Evolutionary conservation across 2,113 vertebrate species (phyloP).

Genomic region (Plotosus lineatus): DNA sequence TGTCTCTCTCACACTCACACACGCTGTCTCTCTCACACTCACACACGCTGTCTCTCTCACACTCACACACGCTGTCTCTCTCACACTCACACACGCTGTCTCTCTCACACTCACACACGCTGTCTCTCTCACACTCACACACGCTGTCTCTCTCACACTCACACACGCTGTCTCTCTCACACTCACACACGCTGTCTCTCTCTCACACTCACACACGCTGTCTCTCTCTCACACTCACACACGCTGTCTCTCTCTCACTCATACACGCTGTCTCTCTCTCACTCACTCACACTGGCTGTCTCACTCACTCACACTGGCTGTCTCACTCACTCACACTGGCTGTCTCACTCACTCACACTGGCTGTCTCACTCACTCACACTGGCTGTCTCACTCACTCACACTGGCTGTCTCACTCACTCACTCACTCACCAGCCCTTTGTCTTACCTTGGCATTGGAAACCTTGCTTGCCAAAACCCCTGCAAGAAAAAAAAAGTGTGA

Average conservation of each 20-base stretch:
- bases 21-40: too few species aligned
- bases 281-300: neutral
- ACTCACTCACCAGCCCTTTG: neutral
- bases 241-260: neutral
- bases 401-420: neutral
- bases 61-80: too few species aligned
- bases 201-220: neutral
- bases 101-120: neutral
- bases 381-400: neutral
- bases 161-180: neutral
- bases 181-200: too few species aligned
- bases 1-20: too few species aligned
- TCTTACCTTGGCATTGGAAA: conserved; percentile 74
- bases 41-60: too few species aligned
- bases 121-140: too few species aligned
- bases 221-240: neutral
- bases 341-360: neutral
- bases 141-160: neutral
- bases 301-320: neutral
- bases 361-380: neutral
- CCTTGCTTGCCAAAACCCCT: conserved; percentile 75
- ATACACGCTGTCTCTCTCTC: neutral
- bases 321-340: neutral
- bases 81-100: too few species aligned
- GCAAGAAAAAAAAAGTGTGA: conserved; percentile 41